Base-by-base conservation (phyloP, 2,113 vertebrate genomes). In the Oryzias woworae region DNA sequence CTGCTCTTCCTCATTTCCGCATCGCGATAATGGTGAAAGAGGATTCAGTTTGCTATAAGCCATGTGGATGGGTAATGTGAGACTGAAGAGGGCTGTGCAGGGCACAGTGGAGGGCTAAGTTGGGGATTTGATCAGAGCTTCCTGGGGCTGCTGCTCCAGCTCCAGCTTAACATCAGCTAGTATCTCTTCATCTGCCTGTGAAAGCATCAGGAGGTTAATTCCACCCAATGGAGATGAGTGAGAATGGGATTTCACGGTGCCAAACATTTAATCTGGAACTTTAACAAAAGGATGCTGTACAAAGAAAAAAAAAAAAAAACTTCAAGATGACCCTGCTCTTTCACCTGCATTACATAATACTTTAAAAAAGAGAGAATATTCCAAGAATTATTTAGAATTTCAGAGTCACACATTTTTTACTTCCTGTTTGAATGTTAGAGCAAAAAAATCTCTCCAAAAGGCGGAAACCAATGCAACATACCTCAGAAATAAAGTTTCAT, bases 181-280 rank as follows among this genome's bases (percentile, higher is more conserved):
- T 81, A 84, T 89, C 77, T 82, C 78, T 85, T 85, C 78, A 90
- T 88, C 82, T 82, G 68, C 67, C 66, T 26, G 58, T 61, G 53
- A 87, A 87, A 77, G 58, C 53, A 59, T 73, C 63, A 70, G 71
- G 70, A 80, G 88, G 86, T 88, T 87, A 84, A 90, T 78, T 62
- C 72, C 49, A 62, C 72, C 56, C 70, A 67, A 68, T 67, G 66
- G 62, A 68, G 52, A 67, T 12, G 55, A 56, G 23, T 1, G 20
- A 20, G 65, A 17, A 46, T 16, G 36, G 47, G 48, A 42, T 31
- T 56, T 63, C 18, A 61, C 57, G 58, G 47, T 60, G 53, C 45
- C 50, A 43, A 23, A 77, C 57, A 45, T 65, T 58, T 79, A 83
- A 86, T 86, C 73, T 68, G 64, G 17, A 24, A 31, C 5, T 42